These are phyloP conservation scores for Sturnus vulgaris DNA, from an alignment of 2,113 vertebrate species.

Conservation along the genomic window DNA sequence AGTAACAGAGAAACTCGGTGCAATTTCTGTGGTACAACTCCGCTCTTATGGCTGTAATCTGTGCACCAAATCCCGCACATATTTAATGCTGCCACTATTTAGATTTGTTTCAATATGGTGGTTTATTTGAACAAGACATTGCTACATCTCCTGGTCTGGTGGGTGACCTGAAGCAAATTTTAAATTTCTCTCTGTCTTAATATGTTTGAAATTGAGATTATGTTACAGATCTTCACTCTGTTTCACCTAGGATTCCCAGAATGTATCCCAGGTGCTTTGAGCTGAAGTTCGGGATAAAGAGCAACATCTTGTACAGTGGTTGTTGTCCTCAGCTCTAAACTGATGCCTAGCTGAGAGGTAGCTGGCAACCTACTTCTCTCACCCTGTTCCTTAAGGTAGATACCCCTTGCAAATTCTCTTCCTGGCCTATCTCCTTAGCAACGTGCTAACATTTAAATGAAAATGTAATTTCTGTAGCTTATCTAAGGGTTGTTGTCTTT, in stretches of 20 bases:
- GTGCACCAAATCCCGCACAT: background rate
- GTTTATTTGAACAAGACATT: background rate
- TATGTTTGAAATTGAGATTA: background rate
- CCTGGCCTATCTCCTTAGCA: conserved; percentile 18
- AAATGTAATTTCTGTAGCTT: background rate
- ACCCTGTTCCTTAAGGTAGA: background rate
- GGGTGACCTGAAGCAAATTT: background rate
- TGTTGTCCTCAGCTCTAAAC: background rate
- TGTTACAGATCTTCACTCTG: background rate
- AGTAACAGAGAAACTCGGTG: background rate
- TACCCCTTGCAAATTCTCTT: background rate
- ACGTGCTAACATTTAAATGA: background rate
- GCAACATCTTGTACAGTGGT: background rate
- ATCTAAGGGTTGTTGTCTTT: background rate
- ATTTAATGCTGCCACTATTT: background rate
- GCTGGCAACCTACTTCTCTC: background rate
- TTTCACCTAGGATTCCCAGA: background rate
- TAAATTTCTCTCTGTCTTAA: background rate
- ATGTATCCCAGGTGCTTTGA: background rate
- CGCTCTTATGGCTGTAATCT: background rate
- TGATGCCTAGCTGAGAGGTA: background rate
- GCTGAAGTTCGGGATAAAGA: background rate
- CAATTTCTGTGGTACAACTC: background rate
- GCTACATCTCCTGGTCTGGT: background rate
- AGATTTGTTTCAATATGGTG: background rate